Evolutionary conservation across 2,888 invertebrate species (phyloP), one percentile per base, ranked within the genome.

Genomic region (Thelaira solivaga): DNA sequence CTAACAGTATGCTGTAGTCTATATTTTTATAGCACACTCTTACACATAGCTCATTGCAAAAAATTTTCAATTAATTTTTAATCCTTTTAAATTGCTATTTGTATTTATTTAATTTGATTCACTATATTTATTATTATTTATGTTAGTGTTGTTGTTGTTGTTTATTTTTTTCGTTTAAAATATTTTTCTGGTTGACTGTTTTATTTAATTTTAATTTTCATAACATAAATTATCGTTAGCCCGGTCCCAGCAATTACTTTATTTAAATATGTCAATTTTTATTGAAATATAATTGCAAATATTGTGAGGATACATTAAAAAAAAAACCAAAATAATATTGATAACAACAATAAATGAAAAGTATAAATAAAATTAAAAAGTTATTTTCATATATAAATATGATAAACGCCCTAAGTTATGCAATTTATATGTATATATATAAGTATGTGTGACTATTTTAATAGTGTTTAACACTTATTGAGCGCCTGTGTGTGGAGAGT

Each of bases 51-150:
- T n/a, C n/a, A 31, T 55, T 2, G 43, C 2, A 53, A 74, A 74
- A 71, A 74, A n/a, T n/a, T n/a, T 65, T 71, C 74, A 74, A 78
- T 78, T 74, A 78, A 65, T 65, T 74, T 69, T 69, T 78, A 71
- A 78, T 74, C 69, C 78, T 47, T 61, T 71, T 53, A 65, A 71
- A 74, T 74, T 78, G 69, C 51, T 74, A 53, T 78, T 71, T 71
- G 49, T 71, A 67, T 78, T 74, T 71, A 74, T 78, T 74, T 71
- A 71, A 78, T 74, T 71, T 78, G 53, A 57, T 72, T 77, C 62
- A 55, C 62, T 55, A 16, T 34, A 22, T 49, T 16, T 16, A 8
- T 13, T 6, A 16, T 47, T 24, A 16, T 22, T n/a, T n/a, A 0
- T 1, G 24, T 24, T 34, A 24, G 1, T 31, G 43, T 36, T 73